phyloP scores from a whole-genome alignment of 2,888 invertebrate species.

The Timandra comae region DNA sequence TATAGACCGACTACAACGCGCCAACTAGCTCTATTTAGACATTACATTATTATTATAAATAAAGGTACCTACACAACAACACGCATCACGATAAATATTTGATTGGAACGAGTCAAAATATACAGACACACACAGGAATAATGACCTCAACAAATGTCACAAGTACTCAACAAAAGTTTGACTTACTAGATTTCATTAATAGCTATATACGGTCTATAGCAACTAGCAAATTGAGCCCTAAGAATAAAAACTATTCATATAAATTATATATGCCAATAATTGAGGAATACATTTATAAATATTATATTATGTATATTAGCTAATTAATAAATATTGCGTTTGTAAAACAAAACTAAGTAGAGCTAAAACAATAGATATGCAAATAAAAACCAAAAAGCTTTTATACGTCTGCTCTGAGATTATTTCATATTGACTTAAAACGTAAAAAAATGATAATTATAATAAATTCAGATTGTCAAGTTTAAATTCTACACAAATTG shows the following conservation, averaged over 20 bases:
- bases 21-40: no score
- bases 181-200: no score
- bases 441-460: slow-evolving; percentile 16
- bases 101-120: no score
- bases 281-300: slow-evolving; percentile 10
- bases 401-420: no score
- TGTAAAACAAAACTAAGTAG: slow-evolving; percentile 4
- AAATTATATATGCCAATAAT: slow-evolving; percentile 1
- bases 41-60: no score
- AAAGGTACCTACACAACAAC: no score
- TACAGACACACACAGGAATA: no score
- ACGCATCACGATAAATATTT: no score
- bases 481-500: slow-evolving; percentile 18
- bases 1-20: slow-evolving; percentile 1
- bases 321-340: slow-evolving; percentile 5
- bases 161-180: no score
- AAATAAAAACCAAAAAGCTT: slow-evolving; percentile 7
- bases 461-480: slow-evolving; percentile 14
- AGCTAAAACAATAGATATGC: slow-evolving; percentile 1
- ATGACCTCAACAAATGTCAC: no score
- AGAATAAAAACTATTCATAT: background rate
- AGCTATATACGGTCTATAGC: no score
- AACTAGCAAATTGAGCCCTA: background rate
- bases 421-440: no score
- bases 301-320: background rate